Evolutionary conservation across 2,888 invertebrate species (phyloP).

Genomic region (Stenoptilia bipunctidactyla): DNA sequence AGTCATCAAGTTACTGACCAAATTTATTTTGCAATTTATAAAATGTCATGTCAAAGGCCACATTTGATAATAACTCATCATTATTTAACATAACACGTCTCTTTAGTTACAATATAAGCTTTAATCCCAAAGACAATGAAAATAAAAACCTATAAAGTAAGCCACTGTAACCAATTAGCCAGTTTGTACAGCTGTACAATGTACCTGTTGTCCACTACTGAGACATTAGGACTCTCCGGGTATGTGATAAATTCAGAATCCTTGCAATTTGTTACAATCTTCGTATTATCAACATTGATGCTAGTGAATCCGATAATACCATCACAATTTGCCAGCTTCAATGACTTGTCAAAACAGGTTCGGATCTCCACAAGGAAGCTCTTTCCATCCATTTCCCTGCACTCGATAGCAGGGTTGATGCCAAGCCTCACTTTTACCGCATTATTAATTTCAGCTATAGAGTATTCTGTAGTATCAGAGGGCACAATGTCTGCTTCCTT

Average conservation of each 20-base stretch:
- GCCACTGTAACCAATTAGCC: slow-evolving; percentile 72
- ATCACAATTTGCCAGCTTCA: slow-evolving; percentile 77
- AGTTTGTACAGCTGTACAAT: slow-evolving; percentile 69
- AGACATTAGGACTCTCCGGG: slow-evolving; percentile 40
- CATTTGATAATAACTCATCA: too few relatives aligned
- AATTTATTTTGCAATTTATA: too few relatives aligned
- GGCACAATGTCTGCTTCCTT: slow-evolving; percentile 66
- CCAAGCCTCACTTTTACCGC: slow-evolving; percentile 65
- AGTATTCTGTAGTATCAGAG: slow-evolving; percentile 24
- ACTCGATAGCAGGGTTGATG: slow-evolving; percentile 74
- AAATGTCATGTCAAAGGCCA: too few relatives aligned
- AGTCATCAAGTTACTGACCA: too few relatives aligned
- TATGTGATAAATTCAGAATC: slow-evolving; percentile 66
- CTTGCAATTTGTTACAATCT: slow-evolving; percentile 74
- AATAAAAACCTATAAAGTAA: slow-evolving; percentile 69
- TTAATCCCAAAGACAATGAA: too few relatives aligned
- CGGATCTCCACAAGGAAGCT: slow-evolving; percentile 67
- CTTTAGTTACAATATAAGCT: too few relatives aligned
- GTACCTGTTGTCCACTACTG: slow-evolving; percentile 16
- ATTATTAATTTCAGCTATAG: slow-evolving; percentile 24
- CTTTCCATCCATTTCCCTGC: slow-evolving; percentile 67
- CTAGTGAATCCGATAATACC: slow-evolving; percentile 35
- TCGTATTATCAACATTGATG: slow-evolving; percentile 17
- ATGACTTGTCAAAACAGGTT: slow-evolving; percentile 78
- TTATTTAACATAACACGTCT: too few relatives aligned